Base-by-base conservation (phyloP, 2,888 invertebrate genomes). In the Thera britannica region DNA sequence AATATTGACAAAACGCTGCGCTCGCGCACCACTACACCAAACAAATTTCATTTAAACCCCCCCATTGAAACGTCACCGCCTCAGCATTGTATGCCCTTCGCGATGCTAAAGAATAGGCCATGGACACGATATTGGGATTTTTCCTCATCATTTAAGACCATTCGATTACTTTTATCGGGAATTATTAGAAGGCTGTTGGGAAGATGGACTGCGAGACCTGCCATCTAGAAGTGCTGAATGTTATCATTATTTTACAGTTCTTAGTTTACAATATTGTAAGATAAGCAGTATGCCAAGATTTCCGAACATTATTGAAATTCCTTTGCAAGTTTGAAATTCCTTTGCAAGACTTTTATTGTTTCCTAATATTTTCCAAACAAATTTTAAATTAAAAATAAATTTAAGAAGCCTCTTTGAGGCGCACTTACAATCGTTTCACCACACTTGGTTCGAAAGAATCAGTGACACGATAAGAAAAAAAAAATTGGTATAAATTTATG, bases 1-100 rank as follows among this genome's bases (percentile, higher is more conserved):
- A 90, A 88, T 86, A 86, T 88, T 92, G 93, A 93, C 92, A 93
- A 93, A 93, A 91, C 84, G 90, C 79, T 85, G 89, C 89, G 86
- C 87, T 79, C 74, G 87, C 87, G 89, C 84, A 63, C 75, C 72
- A 72, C 66, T 58, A 62, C 68, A 70, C 70, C 70, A 70, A 70
- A 70, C 70, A 66, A 70, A 70, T 70, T 75, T 73, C 75, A 72
- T 73, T 75, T 71, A 68, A 69, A 82, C 82, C 77, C 84, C 58
- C 79, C 93, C 89, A 93, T 93, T 93, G 81, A 93, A 90, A 90
- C 90, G 93, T 93, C 93, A 89, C 70, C 56, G 70, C 46, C 70
- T 57, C 69, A 72, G 85, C 87, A 92, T 92, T 92, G 92, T 92
- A 84, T 81, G 80, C 80, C 88, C 88, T 79, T 71, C 62, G 66